These are phyloP conservation scores for Gyrodactylus bullatarudis DNA, from an alignment of 1,140 invertebrate genomes.

Conservation along the genomic window DNA sequence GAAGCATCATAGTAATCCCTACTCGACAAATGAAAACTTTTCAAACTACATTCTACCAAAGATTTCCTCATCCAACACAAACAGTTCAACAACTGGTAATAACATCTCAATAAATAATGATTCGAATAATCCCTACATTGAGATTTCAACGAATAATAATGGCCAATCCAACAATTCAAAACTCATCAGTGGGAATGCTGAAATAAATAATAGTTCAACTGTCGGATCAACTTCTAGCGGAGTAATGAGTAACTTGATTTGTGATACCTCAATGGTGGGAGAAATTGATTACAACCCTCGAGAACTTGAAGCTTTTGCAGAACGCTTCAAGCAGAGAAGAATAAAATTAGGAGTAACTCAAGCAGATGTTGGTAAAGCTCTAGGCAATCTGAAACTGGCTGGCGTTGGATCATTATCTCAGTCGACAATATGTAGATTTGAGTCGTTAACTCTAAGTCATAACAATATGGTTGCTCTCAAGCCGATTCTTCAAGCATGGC, in stretches of 20 bases:
- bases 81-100: neutral
- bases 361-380: constrained; percentile 68
- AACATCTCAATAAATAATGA: neutral
- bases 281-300: constrained; percentile 5
- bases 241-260: neutral
- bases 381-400: constrained; percentile 68
- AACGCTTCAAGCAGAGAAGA: constrained; percentile 66
- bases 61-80: neutral
- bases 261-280: neutral
- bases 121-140: too few relatives aligned
- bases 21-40: neutral
- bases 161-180: neutral
- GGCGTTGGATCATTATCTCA: constrained; percentile 75
- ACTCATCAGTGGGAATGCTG: neutral
- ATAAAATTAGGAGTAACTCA: constrained; percentile 81
- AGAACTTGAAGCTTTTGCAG: constrained; percentile 32
- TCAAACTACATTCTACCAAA: neutral
- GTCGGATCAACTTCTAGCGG: too few relatives aligned
- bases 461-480: constrained; percentile 95
- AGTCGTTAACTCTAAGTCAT: constrained; percentile 40
- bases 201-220: neutral
- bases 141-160: neutral
- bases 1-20: neutral
- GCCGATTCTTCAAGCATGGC: constrained; percentile 74
- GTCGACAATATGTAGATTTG: constrained; percentile 40